phyloP scores from a whole-genome alignment of 2,113 vertebrate species.

The Prietella phreatophila region DNA sequence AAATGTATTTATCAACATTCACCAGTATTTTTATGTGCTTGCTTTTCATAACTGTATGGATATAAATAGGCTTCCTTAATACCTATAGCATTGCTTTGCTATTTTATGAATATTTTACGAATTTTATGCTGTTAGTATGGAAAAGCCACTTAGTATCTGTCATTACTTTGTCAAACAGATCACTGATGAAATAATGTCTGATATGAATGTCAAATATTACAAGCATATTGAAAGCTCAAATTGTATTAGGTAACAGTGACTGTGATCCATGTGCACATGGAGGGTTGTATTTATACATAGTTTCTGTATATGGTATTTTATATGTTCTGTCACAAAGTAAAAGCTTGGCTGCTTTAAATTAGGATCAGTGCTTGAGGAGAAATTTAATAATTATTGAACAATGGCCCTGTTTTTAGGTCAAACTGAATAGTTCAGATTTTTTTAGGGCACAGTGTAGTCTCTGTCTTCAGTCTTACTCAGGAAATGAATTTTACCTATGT shows the following conservation, averaged over 20 bases:
- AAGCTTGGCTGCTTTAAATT: conserved; percentile 32
- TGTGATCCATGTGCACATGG: neutral
- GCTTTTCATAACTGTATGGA: neutral
- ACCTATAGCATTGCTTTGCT: neutral
- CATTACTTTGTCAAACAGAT: neutral
- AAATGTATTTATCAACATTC: conserved; percentile 17
- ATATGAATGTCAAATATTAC: neutral
- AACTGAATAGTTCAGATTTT: conserved; percentile 43
- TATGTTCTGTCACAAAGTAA: conserved; percentile 4
- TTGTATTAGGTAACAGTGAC: neutral
- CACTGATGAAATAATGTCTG: neutral
- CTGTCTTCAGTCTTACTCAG: conserved; percentile 30
- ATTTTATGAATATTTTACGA: neutral
- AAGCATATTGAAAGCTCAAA: neutral
- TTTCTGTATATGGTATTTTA: neutral
- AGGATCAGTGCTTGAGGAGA: conserved; percentile 53
- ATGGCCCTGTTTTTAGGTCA: conserved; percentile 49
- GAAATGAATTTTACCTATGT: conserved; percentile 31
- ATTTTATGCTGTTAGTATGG: neutral
- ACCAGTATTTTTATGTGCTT: neutral
- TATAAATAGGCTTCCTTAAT: neutral
- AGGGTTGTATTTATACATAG: neutral
- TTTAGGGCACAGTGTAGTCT: conserved; percentile 40
- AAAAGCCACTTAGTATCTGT: neutral
- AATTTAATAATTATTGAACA: conserved; percentile 43